Base-by-base conservation (phyloP, 2,888 invertebrate genomes). In the Apotomis turbidana region DNA sequence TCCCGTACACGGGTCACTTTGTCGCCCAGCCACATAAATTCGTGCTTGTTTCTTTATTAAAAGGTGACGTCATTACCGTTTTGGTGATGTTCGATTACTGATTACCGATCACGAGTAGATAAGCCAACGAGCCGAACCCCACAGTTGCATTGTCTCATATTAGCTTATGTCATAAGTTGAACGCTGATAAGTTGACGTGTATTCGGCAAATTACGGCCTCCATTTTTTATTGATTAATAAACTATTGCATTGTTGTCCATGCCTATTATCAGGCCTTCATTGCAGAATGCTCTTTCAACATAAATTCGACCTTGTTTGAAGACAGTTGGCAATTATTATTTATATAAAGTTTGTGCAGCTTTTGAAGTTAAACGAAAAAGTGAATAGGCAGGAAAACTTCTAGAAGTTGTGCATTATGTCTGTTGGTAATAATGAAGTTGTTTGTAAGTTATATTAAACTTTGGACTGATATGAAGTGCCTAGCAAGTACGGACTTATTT, bases 31-130 rank as follows among this genome's bases (percentile, higher is more conserved):
- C 85, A 85, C 83, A 87, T 86, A 88, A 87, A 89, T 88, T 88
- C 84, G 85, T 87, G 84, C 78, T 85, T 75, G 79, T 83, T 90
- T 89, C 85, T 87, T 87, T 87, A 89, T 89, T 88, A 87, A 87
- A 89, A 89, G 90, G 88, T 93, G 93, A 93, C 93, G 91, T 93
- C 93, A 93, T 80, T 85, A 76, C 78, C 80, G 85, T 86, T 86
- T 84, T 80, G 79, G 79, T 80, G 79, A 77, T 72, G 76, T 76
- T 46, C 46, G 66, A 57, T 66, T 66, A 57, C 55, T 9, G 76
- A 83, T 79, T 72, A 78, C 79, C 15, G 74, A 73, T 76, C 79
- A 46, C 75, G 41, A 64, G 66, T 74, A 72, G 78, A 77, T 66
- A 64, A 64, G 44, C 61, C 27, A 38, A 46, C 27, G 38, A 8